phyloP scores from a whole-genome alignment of 1,140 invertebrate genomes.

The Drosophila elegans region DNA sequence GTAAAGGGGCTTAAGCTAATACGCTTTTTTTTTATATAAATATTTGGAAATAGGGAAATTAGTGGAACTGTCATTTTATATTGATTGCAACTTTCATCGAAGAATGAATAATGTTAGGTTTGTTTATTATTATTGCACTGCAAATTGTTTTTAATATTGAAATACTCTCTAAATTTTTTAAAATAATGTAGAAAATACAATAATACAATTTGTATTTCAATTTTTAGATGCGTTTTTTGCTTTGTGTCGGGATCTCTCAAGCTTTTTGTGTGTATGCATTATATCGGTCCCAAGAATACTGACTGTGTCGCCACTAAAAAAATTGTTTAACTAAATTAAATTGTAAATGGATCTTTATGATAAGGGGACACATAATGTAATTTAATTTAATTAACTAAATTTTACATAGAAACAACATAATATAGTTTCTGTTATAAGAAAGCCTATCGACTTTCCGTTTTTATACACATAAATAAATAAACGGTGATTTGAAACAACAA shows the following conservation, averaged over 20 bases:
- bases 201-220: neutral
- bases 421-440: no score
- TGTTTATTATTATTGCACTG: constrained; percentile 3
- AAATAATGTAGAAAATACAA: neutral
- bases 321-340: no score
- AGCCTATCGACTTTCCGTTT: no score
- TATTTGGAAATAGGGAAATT: constrained; percentile 3
- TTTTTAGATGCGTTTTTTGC: constrained; percentile 3
- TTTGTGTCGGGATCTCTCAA: neutral
- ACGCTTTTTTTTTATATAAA: constrained; percentile 15
- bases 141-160: neutral
- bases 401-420: no score
- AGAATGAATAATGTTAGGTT: constrained; percentile 10
- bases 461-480: neutral
- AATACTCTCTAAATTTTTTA: neutral
- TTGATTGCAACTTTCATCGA: constrained; percentile 9
- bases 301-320: neutral
- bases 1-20: constrained; percentile 27
- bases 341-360: neutral
- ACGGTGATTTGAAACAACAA: no score
- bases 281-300: neutral
- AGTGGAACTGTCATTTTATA: constrained; percentile 2
- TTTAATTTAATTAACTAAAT: no score
- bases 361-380: neutral
- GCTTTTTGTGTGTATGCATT: no score